Conservation (phyloP, 2,888 invertebrate genomes). For the Pristionchus fissidentatus region DNA sequence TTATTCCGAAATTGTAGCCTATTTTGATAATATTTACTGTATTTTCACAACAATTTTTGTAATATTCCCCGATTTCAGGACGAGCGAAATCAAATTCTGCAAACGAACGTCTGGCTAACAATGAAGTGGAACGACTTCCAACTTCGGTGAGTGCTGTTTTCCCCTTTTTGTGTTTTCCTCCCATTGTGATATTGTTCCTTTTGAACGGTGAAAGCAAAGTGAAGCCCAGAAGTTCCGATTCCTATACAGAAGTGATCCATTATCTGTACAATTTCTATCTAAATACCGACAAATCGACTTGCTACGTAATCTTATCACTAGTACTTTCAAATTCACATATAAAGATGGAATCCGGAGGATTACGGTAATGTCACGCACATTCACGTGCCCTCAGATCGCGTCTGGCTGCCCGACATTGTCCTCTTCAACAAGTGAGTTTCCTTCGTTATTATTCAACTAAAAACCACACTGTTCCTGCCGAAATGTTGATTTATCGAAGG, state of each 20-base stretch:
- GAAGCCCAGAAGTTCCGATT: too few relatives aligned
- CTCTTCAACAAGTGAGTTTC: conserved; percentile 76
- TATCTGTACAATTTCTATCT: too few relatives aligned
- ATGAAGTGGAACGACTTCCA: conserved; percentile 76
- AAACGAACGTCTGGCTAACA: conserved; percentile 76
- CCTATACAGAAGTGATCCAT: too few relatives aligned
- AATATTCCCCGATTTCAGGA: conserved; percentile 56
- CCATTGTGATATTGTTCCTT: not conserved
- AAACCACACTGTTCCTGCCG: not conserved
- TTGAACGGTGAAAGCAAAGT: not conserved
- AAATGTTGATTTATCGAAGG: not conserved
- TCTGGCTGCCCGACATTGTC: conserved; percentile 79
- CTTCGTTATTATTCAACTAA: not conserved
- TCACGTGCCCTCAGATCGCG: conserved; percentile 74
- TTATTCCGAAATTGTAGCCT: conserved; percentile 69
- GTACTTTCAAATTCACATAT: not conserved
- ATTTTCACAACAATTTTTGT: not conserved
- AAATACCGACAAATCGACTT: too few relatives aligned
- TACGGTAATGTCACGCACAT: conserved; percentile 75
- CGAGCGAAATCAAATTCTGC: conserved; percentile 75
- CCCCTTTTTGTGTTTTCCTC: not conserved
- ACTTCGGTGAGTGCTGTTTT: conserved; percentile 59
- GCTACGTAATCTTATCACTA: too few relatives aligned
- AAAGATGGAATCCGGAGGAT: conserved; percentile 77
- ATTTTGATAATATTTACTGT: not conserved